Conservation (phyloP, 2,888 invertebrate species). For the Oxystoma pomonae region DNA sequence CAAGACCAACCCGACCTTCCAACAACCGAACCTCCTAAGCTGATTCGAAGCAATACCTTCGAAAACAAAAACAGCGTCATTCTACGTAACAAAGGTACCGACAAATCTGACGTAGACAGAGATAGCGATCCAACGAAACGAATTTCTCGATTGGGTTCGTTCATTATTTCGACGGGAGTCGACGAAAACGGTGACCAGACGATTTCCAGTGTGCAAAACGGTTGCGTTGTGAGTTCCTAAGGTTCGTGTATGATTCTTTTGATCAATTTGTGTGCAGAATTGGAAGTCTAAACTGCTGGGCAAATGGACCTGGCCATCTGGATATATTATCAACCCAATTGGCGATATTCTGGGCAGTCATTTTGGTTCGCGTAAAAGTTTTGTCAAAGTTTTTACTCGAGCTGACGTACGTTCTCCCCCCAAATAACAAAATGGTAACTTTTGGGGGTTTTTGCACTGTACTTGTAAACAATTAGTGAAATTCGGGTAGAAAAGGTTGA, state of each 20-base stretch:
- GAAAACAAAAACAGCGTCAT: constrained; percentile 49
- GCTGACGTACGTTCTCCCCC: too few species aligned
- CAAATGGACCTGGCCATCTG: too few species aligned
- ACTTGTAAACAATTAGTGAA: too few species aligned
- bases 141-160: constrained; percentile 52
- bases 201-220: neutral
- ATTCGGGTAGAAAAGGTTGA: too few species aligned
- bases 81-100: constrained; percentile 28
- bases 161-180: constrained; percentile 44
- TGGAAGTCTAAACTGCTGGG: too few species aligned
- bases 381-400: too few species aligned
- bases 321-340: too few species aligned
- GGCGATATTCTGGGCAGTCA: too few species aligned
- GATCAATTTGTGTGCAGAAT: too few species aligned
- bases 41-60: constrained; percentile 63
- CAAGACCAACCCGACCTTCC: constrained; percentile 27
- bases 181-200: constrained; percentile 38
- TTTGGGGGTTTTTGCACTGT: too few species aligned
- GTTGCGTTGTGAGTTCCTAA: constrained; percentile 2
- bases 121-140: constrained; percentile 45
- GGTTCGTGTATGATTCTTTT: neutral
- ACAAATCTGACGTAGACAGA: neutral
- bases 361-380: too few species aligned
- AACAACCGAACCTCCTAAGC: constrained; percentile 45
- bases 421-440: too few species aligned